Conservation (phyloP, 1,140 invertebrate genomes). For the Meloidogyne hapla region DNA sequence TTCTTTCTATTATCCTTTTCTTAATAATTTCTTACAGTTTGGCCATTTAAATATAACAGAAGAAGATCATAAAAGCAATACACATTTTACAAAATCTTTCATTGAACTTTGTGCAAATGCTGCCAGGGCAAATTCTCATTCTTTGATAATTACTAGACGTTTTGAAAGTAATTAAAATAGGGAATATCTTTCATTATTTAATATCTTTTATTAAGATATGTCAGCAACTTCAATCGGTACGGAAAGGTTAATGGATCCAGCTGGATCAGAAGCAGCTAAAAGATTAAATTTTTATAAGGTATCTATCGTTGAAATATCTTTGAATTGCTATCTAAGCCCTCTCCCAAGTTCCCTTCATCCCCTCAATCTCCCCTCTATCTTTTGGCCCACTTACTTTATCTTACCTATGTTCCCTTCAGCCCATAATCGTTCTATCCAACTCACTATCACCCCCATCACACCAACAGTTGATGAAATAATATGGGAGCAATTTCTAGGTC, state of each 20-base stretch:
- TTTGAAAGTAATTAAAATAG: constrained; percentile 37
- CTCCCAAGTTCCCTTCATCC: no score
- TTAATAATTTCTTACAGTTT: background rate
- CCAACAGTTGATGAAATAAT: no score
- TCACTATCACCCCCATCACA: no score
- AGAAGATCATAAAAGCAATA: constrained; percentile 27
- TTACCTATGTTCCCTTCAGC: background rate
- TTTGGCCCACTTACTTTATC: no score
- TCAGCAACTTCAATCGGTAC: constrained; percentile 14
- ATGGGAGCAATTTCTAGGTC: no score
- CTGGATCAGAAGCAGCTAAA: constrained; percentile 12
- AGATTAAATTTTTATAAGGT: constrained; percentile 33
- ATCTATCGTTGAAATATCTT: no score
- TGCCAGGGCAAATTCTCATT: constrained; percentile 25
- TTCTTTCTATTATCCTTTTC: no score
- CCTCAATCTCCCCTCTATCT: no score
- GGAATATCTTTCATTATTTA: background rate
- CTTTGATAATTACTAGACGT: constrained; percentile 39
- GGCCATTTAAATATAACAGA: background rate
- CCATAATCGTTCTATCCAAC: constrained; percentile 60
- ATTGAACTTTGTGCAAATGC: constrained; percentile 35
- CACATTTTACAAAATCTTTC: constrained; percentile 39
- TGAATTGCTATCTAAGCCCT: no score
- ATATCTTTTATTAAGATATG: background rate
- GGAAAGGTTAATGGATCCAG: constrained; percentile 36